Conservation (phyloP, 2,888 invertebrate genomes). For the Calameuta pallipes region DNA sequence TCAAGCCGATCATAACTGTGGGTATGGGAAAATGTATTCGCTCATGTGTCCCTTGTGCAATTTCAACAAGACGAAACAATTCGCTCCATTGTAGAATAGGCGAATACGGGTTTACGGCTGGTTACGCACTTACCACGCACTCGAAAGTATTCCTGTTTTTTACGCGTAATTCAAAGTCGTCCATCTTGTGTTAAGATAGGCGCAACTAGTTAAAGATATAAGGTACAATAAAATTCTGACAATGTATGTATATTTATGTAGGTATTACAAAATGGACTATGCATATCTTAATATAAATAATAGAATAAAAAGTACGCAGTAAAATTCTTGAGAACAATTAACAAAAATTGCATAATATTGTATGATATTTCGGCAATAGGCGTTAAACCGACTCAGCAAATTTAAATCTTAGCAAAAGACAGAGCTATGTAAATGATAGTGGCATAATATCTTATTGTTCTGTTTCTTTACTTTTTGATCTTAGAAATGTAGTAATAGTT, state of each 20-base stretch:
- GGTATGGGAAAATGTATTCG: slow-evolving; percentile 38
- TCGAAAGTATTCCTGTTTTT: not conserved
- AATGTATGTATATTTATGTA: not conserved
- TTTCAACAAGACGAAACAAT: slow-evolving; percentile 45
- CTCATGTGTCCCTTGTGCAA: slow-evolving; percentile 30
- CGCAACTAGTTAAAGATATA: not conserved
- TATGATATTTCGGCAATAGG: slow-evolving; percentile 1
- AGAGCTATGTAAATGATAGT: slow-evolving; percentile 13
- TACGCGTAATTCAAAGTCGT: not conserved
- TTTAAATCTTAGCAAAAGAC: slow-evolving; percentile 31
- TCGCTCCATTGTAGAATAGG: slow-evolving; percentile 37
- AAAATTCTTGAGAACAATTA: slow-evolving; percentile 26
- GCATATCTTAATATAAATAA: not conserved
- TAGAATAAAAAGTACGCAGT: not conserved
- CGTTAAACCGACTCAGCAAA: slow-evolving; percentile 19
- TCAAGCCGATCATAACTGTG: slow-evolving; percentile 21
- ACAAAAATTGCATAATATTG: slow-evolving; percentile 24
- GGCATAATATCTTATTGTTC: not conserved
- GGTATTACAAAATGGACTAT: not conserved
- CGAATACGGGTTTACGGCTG: not conserved
- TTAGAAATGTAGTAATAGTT: not conserved
- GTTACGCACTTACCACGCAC: not conserved
- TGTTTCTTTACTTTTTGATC: not conserved
- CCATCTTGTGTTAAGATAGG: not conserved
- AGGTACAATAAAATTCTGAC: not conserved